Evolutionary conservation across 2,113 vertebrate genomes (phyloP).

Genomic region (Pica pica): DNA sequence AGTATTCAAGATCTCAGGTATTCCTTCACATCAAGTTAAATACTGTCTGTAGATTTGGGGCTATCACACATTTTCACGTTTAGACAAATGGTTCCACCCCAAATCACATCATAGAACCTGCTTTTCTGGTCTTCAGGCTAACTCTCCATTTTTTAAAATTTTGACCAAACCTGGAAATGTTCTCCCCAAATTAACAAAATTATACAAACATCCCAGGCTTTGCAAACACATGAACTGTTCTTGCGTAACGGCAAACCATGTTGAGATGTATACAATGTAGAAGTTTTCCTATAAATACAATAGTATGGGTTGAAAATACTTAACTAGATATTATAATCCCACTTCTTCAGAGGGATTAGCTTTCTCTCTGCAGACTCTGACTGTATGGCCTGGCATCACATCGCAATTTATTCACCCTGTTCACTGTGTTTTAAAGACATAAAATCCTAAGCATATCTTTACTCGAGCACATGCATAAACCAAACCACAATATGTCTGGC

Average conservation of each 20-base stretch:
- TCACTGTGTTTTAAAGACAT: not conserved
- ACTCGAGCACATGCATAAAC: not conserved
- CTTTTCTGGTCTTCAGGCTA: not conserved
- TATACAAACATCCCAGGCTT: not conserved
- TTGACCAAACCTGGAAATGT: not conserved
- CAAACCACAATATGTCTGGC: not conserved
- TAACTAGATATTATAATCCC: not conserved
- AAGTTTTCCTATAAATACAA: not conserved
- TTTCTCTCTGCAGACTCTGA: not conserved
- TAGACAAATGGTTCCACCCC: not conserved
- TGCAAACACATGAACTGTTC: not conserved
- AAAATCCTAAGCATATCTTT: not conserved
- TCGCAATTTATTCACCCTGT: not conserved
- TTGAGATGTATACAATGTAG: not conserved
- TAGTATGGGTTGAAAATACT: accelerated
- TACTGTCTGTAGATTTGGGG: not conserved
- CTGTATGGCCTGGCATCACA: not conserved
- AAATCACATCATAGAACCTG: not conserved
- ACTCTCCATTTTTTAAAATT: not conserved
- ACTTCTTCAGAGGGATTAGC: not conserved
- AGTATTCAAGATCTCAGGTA: not conserved
- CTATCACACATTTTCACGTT: not conserved
- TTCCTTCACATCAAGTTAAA: not conserved
- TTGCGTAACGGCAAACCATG: not conserved
- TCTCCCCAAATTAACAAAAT: not conserved